Base-by-base conservation (phyloP, 2,797 vertebrate species). In the Macrochelys suwanniensis region DNA sequence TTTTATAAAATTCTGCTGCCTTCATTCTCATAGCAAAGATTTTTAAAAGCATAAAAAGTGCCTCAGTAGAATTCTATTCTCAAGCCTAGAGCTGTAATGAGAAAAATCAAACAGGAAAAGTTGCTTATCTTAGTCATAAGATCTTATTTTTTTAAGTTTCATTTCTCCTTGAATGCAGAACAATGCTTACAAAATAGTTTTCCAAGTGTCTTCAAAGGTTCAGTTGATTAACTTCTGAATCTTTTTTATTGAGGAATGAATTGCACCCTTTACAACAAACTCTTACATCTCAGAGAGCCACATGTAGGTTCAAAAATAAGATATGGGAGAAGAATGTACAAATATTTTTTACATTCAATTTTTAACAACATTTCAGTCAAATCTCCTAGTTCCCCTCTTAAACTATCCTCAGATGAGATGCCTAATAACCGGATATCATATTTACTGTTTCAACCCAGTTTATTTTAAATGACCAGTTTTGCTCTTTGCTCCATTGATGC, bases 161-260 rank as follows among this genome's bases (percentile, higher is more conserved):
- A 89, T 94, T 88, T 78, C 28, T 89, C 21, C 49, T 91, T 88
- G 49, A 84, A 83, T 4, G 89, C 42, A 84, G 86, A 83, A 95
- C 26, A 96, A 61, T 85, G 50, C 4, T 45, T n/a, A 89, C 90
- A 56, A 54, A 84, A 28, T 80, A 74, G 4, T 91, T 96, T 96
- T 94, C 47, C 7, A 96, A 92, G 42, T 1, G 25, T 54, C 47
- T 89, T 89, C 71, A 82, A 94, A 37, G 57, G 50, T 82, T 68
- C 21, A 85, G 6, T 95, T 95, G 96, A 78, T 96, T 94, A 96
- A 87, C 26, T 86, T 93, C 2, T 51, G 89, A 54, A 53, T 82
- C 71, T 81, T 89, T 93, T 93, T 54, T 47, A 85, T 8, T 80
- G 65, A 90, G 89, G 59, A 94, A 79, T 80, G 53, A 96, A 68